phyloP scores from a whole-genome alignment of 1,140 invertebrate genomes.

The Drepana arcuata region DNA sequence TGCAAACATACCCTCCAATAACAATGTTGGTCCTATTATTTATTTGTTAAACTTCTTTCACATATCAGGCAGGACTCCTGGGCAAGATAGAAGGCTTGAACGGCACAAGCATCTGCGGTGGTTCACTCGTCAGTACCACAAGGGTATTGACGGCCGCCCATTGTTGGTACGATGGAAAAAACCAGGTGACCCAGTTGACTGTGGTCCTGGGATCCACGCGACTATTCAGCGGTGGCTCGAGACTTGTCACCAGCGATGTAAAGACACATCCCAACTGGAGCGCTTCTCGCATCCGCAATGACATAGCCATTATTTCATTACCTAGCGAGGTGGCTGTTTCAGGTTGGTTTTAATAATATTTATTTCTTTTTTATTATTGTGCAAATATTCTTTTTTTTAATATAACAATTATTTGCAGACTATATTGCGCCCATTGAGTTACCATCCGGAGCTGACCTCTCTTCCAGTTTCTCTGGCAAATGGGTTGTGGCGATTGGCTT shows the following conservation, averaged over 20 bases:
- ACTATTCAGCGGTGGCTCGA: constrained; percentile 26
- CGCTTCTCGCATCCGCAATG: constrained; percentile 29
- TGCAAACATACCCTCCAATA: no score
- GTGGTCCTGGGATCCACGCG: constrained; percentile 26
- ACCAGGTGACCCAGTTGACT: constrained; percentile 25
- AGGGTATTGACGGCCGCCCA: constrained; percentile 33
- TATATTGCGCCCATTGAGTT: no score
- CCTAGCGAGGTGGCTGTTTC: constrained; percentile 21
- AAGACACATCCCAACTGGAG: constrained; percentile 21
- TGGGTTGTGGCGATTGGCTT: no score
- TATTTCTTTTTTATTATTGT: no score
- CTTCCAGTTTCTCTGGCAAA: no score
- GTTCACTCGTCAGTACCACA: constrained; percentile 17
- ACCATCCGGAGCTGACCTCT: no score
- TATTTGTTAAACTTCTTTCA: no score
- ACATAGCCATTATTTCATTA: constrained; percentile 52
- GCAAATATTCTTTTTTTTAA: no score
- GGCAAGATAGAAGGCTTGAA: constrained; percentile 17
- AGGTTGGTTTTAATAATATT: constrained; percentile 21
- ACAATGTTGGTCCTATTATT: no score
- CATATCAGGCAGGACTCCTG: constrained; percentile 27
- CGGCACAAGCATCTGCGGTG: constrained; percentile 27
- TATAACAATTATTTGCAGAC: no score
- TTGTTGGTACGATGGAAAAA: constrained; percentile 29
- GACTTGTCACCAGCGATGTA: constrained; percentile 19